Evolutionary conservation across 2,113 vertebrate species (phyloP), one percentile per base, ranked within the genome.

Genomic region (Brachyhypopomus occidentalis): DNA sequence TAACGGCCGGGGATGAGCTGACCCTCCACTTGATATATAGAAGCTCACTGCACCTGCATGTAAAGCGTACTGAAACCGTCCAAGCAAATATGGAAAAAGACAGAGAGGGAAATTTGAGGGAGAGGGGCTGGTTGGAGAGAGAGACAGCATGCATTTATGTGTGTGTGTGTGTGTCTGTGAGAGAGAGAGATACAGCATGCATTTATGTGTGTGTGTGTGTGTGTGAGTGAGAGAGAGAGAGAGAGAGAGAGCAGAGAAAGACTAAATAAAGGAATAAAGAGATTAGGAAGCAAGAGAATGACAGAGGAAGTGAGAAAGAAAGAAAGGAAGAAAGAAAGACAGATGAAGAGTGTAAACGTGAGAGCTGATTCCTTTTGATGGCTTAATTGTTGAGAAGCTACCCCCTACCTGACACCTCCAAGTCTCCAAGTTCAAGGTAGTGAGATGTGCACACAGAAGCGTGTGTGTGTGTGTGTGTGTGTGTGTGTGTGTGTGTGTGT

Each of bases 11-110:
- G 78, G 77, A 82, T 86, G 86, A 82, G 63, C 76, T 88, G 85
- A 89, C 89, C 88, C 88, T 79, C 55, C 62, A 66, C 78, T 78
- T 87, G 84, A 89, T 89, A 73, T 66, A 87, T 84, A 75, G 69
- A 30, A 38, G 77, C 62, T 34, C 59, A 27, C 36, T 52, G 58
- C 48, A 45, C 63, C 45, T 52, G 45, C 45, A 52, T 52, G 45
- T 11, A 52, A 52, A 16, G 34, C 19, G 9, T 63, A 74, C 64
- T 45, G 55, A 74, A 77, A 77, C 63, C 56, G 77, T 70, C 66
- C 41, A 34, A 20, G 41, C 58, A 82, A 58, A 85, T 66, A 66
- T 30, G 36, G 34, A 41, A n/a, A 38, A 16, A 23, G 34, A 22
- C 16, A 58, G 58, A 36, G 20, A 5, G 73, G 36, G 5, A 52